A percentile compares a stretch with the other conserved stretches of the same genome.
phyloP scores from a whole-genome alignment of 2,113 vertebrate genomes.

The Cyphomyrus plagiostoma region DNA sequence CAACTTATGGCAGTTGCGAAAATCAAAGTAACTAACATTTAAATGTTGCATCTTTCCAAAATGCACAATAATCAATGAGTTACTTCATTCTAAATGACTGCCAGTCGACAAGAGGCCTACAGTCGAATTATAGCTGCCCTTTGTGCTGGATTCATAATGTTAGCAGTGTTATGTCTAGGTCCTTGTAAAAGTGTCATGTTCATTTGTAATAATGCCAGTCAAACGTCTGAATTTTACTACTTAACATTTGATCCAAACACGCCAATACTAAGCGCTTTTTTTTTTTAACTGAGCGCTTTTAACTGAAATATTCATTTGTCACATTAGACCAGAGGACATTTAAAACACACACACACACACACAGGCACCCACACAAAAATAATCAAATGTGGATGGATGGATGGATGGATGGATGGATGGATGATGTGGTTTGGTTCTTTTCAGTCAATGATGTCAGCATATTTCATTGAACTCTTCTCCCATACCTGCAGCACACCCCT shows the following conservation, averaged over 20 bases:
- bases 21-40: conserved; percentile 12
- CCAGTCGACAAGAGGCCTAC: conserved; percentile 20
- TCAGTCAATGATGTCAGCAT: background rate
- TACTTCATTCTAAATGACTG: conserved; percentile 18
- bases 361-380: background rate
- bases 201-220: background rate
- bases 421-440: background rate
- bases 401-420: too few relatives aligned
- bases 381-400: background rate
- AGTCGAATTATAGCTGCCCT: conserved; percentile 25
- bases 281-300: background rate
- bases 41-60: conserved; percentile 20
- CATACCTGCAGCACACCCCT: background rate
- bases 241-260: background rate
- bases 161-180: background rate
- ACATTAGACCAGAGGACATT: background rate
- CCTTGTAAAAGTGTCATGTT: background rate
- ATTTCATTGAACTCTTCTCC: background rate
- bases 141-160: conserved; percentile 10
- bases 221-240: background rate
- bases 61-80: conserved; percentile 26
- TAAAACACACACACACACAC: background rate
- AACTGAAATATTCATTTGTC: background rate
- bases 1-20: background rate
- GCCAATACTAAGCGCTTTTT: background rate